These are phyloP conservation scores for Bettongia penicillata DNA, from an alignment of 2,113 vertebrate genomes.

Conservation along the genomic window DNA sequence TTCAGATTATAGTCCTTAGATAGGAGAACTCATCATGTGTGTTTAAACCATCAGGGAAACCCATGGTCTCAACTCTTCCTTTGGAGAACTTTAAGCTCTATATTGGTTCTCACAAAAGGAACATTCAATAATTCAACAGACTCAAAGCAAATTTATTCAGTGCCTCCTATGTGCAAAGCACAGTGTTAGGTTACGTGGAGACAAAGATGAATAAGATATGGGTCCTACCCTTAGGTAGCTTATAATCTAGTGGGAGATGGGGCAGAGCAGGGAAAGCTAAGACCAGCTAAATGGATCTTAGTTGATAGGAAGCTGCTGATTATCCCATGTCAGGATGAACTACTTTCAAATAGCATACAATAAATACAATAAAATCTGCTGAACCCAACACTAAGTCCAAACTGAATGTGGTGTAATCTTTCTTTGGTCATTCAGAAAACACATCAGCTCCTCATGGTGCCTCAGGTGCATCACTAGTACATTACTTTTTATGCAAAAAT, in stretches of 20 bases:
- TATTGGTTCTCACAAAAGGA: not conserved
- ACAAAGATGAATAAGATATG: not conserved
- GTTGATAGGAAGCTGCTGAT: not conserved
- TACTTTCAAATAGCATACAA: constrained; percentile 28
- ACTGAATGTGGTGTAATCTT: not conserved
- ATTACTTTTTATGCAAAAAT: not conserved
- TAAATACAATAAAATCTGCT: not conserved
- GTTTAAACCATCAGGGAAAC: not conserved
- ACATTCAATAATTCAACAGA: not conserved
- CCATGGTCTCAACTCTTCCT: not conserved
- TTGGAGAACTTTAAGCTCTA: not conserved
- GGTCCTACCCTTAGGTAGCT: not conserved
- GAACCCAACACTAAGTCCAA: constrained; percentile 12
- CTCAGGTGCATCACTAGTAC: not conserved
- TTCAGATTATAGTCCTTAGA: not conserved
- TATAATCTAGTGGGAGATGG: not conserved
- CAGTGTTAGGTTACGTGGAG: not conserved
- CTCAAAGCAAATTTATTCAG: not conserved
- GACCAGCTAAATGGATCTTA: not conserved
- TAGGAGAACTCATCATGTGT: not conserved
- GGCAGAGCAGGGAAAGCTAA: not conserved
- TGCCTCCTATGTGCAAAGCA: not conserved
- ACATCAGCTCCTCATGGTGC: not conserved
- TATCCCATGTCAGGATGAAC: not conserved
- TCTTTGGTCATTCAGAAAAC: constrained; percentile 46